Evolutionary conservation across 2,797 vertebrate species (phyloP).

Genomic region (Dendrocincla tyrannina): DNA sequence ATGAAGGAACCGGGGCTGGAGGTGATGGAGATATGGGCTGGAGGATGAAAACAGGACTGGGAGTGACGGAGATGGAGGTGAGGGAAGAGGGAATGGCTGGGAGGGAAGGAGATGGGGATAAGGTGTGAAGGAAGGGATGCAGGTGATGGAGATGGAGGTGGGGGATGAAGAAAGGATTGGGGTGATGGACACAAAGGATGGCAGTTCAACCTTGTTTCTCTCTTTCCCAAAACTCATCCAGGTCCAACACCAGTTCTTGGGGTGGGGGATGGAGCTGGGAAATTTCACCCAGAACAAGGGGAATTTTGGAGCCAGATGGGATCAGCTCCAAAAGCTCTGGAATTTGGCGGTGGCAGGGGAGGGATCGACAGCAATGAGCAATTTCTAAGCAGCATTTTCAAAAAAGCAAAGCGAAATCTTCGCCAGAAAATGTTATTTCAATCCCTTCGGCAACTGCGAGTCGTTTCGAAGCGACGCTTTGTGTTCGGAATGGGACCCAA

Average conservation of each 20-base stretch:
- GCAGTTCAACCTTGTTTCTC: background rate
- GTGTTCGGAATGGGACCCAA: background rate
- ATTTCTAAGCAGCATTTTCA: background rate
- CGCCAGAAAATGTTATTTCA: constrained; percentile 43
- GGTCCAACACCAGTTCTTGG: background rate
- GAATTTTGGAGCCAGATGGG: background rate
- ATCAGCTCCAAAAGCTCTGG: background rate
- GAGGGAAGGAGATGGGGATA: background rate
- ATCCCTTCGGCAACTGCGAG: background rate
- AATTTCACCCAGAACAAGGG: background rate
- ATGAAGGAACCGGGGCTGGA: background rate
- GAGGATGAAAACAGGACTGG: background rate
- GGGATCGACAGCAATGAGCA: background rate
- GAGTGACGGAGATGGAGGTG: background rate
- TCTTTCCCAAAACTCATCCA: background rate
- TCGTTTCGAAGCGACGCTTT: background rate
- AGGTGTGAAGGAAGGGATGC: background rate
- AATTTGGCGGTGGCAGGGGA: background rate
- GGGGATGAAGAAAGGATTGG: background rate
- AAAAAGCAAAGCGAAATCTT: background rate
- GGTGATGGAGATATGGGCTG: background rate
- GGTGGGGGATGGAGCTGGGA: background rate
- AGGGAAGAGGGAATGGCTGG: background rate
- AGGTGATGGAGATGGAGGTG: background rate
- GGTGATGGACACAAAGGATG: rapidly evolving